These are phyloP conservation scores for Cladorhizidae sp. DNA, from an alignment of 37 sponge, comb jelly and placozoan genomes.

Conservation along the genomic window DNA sequence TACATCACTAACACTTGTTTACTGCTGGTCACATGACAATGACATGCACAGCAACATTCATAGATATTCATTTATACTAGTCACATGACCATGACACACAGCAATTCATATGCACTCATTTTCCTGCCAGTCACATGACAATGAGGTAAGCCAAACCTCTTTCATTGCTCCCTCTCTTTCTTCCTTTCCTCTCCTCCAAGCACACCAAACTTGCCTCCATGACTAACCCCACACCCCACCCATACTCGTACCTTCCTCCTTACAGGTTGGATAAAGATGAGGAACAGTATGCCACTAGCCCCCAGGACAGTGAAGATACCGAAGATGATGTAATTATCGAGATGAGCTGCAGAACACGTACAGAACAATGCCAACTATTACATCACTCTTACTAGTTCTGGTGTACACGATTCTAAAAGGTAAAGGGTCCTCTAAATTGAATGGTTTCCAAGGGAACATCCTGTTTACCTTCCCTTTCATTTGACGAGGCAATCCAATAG, in stretches of 20 bases:
- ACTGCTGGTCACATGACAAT: too few species aligned
- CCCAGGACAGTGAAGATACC: constrained; percentile 63
- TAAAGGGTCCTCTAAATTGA: neutral
- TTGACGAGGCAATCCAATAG: neutral
- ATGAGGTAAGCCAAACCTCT: too few species aligned
- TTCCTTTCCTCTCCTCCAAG: too few species aligned
- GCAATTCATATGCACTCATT: too few species aligned
- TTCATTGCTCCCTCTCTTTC: too few species aligned
- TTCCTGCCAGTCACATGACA: too few species aligned
- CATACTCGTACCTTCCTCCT: constrained; percentile 19
- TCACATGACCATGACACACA: too few species aligned
- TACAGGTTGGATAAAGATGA: constrained; percentile 34
- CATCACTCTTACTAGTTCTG: too few species aligned
- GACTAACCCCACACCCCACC: neutral
- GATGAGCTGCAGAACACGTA: constrained; percentile 14
- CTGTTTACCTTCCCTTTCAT: neutral
- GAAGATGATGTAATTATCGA: constrained; percentile 58
- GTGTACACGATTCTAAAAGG: neutral
- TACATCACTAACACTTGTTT: too few species aligned
- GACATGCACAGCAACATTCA: too few species aligned
- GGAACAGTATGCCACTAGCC: constrained; percentile 30
- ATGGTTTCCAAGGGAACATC: neutral
- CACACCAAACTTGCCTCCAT: too few species aligned
- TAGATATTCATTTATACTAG: too few species aligned
- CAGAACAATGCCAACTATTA: neutral